Evolutionary conservation across 2,797 vertebrate species (phyloP), one percentile per base, ranked within the genome.

Genomic region (Taenioides sp.): DNA sequence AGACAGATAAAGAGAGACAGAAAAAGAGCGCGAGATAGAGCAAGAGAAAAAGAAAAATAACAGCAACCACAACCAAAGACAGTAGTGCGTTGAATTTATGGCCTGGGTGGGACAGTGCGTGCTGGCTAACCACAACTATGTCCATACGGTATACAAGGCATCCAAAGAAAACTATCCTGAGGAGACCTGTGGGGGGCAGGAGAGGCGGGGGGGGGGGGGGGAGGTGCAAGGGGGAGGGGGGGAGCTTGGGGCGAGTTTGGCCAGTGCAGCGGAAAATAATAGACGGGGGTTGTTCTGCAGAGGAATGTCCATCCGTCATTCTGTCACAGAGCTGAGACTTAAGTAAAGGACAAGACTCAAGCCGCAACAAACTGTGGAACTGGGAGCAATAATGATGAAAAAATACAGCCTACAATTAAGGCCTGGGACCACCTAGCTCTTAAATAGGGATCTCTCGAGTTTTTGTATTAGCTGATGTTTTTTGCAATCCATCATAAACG

Each of bases 81-180:
- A 86, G 90, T 74, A 76, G 82, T 75, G 65, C 69, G 50, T 92
- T 90, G 92, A 86, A 90, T 90, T 90, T 87, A 89, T 86, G 85
- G 75, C 77, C 83, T 90, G 92, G 93, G 93, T 84, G 92, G 91
- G 88, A 90, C 89, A n/a, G 80, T 72, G 76, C 79, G 90, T 89
- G 90, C 72, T 86, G 90, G 88, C 90, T 91, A 90, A 94, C 93
- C 92, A 92, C 93, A 94, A 92, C 83, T 91, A 93, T 92, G 89
- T 79, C 88, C 82, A 54, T 87, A 18, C 16, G 58, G 88, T 86
- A 89, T 81, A 85, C 84, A 76, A 82, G 81, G 73, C 86, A 84
- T 93, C 92, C 92, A 93, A 92, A 90, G 91, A 94, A 91, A 93
- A 93, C 90, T 89, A 84, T 87, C 63, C 20, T 66, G 85, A 88